Conservation (phyloP, 2,888 invertebrate species). For the Ectropis crepuscularia region DNA sequence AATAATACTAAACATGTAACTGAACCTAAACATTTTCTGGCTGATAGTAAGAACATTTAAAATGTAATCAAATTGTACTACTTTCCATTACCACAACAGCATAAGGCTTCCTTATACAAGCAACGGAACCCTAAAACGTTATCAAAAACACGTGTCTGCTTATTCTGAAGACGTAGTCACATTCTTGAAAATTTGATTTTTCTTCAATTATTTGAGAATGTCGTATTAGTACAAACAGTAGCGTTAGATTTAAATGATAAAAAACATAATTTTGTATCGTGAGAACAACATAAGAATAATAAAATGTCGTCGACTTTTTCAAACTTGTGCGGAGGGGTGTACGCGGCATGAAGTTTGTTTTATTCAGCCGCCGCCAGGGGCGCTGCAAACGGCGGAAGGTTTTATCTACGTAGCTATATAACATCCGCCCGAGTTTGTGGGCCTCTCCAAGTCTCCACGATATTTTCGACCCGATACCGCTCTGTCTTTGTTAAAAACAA, state of each 20-base stretch:
- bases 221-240: too few relatives aligned
- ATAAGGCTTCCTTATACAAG: background rate
- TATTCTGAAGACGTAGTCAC: background rate
- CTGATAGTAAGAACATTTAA: too few relatives aligned
- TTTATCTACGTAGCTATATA: slow-evolving; percentile 84
- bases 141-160: slow-evolving; percentile 4
- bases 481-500: slow-evolving; percentile 78
- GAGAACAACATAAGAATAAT: slow-evolving; percentile 41
- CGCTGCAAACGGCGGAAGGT: slow-evolving; percentile 82
- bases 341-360: slow-evolving; percentile 79
- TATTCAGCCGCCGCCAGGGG: slow-evolving; percentile 72
- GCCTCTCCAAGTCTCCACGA: slow-evolving; percentile 74
- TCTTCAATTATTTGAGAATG: too few relatives aligned
- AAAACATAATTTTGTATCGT: background rate
- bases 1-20: too few relatives aligned
- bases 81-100: too few relatives aligned
- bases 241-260: background rate
- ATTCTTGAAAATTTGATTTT: too few relatives aligned
- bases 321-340: slow-evolving; percentile 69
- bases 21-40: too few relatives aligned
- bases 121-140: slow-evolving; percentile 10
- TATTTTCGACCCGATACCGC: slow-evolving; percentile 75
- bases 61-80: too few relatives aligned
- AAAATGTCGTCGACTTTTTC: slow-evolving; percentile 37
- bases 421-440: slow-evolving; percentile 79